Evolutionary conservation across 1,140 invertebrate genomes (phyloP), one percentile per base, ranked within the genome.

Genomic region (Pantala flavescens): DNA sequence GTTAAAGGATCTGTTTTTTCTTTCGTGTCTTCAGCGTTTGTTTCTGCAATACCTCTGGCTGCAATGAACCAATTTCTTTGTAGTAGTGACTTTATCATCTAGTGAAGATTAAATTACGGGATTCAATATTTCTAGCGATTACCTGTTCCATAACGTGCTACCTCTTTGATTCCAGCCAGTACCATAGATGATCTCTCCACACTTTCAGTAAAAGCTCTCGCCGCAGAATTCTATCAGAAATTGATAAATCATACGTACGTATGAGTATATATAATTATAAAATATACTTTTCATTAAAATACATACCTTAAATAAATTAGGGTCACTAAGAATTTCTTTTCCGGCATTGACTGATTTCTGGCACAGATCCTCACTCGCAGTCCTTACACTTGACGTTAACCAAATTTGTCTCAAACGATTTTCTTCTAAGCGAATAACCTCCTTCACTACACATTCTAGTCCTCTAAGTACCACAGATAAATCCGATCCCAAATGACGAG

Each of bases 321-420:
- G 63, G 70, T 23, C 21, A 78, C 71, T 76, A 43, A n/a, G 75
- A 74, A 24, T 77, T 73, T 73, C 78, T 72, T 77, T 84, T 84
- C 80, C 81, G 19, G 49, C 75, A 76, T 10, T 79, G 77, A 55
- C 71, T 7, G 70, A 63, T 16, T 63, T 19, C 14, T 63, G 14
- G n/a, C 49, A 78, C 76, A 74, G 76, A 76, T 78, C 76, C 75
- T 84, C 80, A 70, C 85, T 74, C 43, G 85, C 76, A 72, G 84
- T 83, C 75, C 82, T 86, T 23, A 89, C 76, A 79, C 85, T 90
- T 36, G 89, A 90, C 78, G 89, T 89, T 80, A 83, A 82, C 86
- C 88, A 88, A 76, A 88, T 81, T 77, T 85, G 79, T 80, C 83
- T 84, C 79, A 84, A 80, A 78, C 83, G 81, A 74, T 84, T 81